Evolutionary conservation across 1,140 invertebrate genomes (phyloP).

Genomic region (Drosophila nigromelanica): DNA sequence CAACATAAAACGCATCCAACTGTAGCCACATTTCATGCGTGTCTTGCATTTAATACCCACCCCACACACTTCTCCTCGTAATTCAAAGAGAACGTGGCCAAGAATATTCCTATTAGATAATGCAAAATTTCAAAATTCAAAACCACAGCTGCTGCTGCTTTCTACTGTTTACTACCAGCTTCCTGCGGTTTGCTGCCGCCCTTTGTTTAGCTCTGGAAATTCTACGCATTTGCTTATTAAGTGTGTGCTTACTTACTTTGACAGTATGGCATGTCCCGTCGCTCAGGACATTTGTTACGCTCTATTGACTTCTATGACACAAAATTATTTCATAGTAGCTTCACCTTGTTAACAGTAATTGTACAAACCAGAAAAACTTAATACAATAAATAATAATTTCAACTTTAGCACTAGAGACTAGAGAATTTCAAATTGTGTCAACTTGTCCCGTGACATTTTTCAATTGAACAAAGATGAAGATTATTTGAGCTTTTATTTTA

Average conservation of each 20-base stretch:
- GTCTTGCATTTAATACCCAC: constrained; percentile 30
- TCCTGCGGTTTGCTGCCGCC: constrained; percentile 28
- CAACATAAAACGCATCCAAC: constrained; percentile 26
- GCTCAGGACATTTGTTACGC: not conserved
- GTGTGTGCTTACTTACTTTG: constrained; percentile 3
- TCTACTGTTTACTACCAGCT: not conserved
- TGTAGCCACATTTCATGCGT: constrained; percentile 71
- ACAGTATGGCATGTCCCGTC: not conserved
- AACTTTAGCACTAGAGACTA: not conserved
- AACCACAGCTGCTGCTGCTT: constrained; percentile 30
- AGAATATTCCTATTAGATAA: constrained; percentile 30
- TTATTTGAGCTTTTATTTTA: too few relatives aligned
- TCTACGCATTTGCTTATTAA: constrained; percentile 23
- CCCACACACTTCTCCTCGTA: not conserved
- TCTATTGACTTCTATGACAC: not conserved
- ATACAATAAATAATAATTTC: not conserved
- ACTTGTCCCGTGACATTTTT: not conserved
- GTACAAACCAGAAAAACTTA: not conserved
- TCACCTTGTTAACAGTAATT: not conserved
- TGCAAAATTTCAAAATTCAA: constrained; percentile 33
- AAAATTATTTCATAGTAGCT: not conserved
- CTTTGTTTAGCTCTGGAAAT: constrained; percentile 27
- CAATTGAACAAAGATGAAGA: too few relatives aligned
- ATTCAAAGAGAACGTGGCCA: constrained; percentile 14
- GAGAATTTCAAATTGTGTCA: not conserved